Percentiles rank a stretch among this genome's conserved stretches.
These are phyloP conservation scores for Poicephalus gulielmi DNA, from an alignment of 2,113 vertebrate genomes.

Conservation along the genomic window DNA sequence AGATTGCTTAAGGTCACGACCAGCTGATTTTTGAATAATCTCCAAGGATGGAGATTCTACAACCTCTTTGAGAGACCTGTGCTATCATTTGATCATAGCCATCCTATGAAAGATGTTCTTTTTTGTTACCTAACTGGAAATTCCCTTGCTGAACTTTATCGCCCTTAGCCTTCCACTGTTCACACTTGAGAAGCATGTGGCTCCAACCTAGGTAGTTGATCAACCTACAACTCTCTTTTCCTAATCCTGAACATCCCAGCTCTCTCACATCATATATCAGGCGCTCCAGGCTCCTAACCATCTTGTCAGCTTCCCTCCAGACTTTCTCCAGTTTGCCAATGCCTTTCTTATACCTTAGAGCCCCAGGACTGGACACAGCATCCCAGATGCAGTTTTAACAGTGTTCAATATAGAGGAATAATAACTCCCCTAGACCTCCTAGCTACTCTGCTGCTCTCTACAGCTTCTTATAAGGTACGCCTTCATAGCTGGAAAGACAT, in stretches of 20 bases:
- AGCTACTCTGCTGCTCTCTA: not conserved
- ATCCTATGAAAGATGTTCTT: not conserved
- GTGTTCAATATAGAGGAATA: not conserved
- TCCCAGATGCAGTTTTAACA: not conserved
- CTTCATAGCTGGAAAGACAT: not conserved
- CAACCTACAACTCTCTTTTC: not conserved
- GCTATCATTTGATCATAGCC: not conserved
- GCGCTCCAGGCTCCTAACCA: not conserved
- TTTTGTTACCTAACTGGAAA: not conserved
- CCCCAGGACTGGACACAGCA: not conserved
- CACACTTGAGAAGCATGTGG: not conserved
- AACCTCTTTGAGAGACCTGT: not conserved
- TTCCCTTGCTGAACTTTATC: not conserved
- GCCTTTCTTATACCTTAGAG: not conserved
- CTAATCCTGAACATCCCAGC: not conserved
- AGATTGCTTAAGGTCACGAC: not conserved
- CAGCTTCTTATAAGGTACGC: not conserved
- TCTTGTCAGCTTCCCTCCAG: not conserved
- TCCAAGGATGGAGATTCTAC: not conserved
- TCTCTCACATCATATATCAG: not conserved
- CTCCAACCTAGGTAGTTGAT: not conserved
- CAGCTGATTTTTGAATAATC: not conserved
- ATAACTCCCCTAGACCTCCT: not conserved
- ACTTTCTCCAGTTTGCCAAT: not conserved
- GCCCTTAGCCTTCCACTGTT: not conserved